A percentile compares a stretch with the other conserved stretches of the same genome.
These are phyloP conservation scores for Paradoxurus hermaphroditus DNA, from an alignment of 2,113 vertebrate genomes.

Conservation along the genomic window DNA sequence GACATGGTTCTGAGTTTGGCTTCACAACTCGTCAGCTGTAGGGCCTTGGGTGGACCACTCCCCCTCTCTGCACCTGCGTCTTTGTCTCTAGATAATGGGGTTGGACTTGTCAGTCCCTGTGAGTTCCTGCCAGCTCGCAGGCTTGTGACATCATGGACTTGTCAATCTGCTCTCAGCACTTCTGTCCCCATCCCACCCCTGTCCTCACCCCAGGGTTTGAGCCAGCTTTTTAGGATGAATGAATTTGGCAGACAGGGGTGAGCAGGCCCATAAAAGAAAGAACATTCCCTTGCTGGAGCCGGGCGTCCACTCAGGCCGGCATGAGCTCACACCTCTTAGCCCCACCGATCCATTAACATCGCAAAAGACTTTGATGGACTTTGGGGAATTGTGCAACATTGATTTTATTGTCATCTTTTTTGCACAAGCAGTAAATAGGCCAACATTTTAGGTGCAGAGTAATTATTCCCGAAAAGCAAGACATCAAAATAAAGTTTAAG, in stretches of 20 bases:
- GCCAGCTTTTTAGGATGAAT: constrained; percentile 62
- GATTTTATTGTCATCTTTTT: constrained; percentile 87
- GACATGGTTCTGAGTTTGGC: background rate
- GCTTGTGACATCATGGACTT: background rate
- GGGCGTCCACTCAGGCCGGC: background rate
- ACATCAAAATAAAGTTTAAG: constrained; percentile 86
- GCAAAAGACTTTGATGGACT: constrained; percentile 81
- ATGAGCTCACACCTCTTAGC: constrained; percentile 67
- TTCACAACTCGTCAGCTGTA: background rate
- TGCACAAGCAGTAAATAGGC: constrained; percentile 85
- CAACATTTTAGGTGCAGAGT: constrained; percentile 84
- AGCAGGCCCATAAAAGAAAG: constrained; percentile 22
- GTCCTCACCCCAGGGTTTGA: constrained; percentile 21
- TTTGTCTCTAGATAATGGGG: background rate
- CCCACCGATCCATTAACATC: constrained; percentile 79
- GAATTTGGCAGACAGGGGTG: constrained; percentile 57
- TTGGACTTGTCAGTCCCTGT: background rate
- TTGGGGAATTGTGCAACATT: constrained; percentile 81
- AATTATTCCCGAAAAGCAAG: constrained; percentile 89
- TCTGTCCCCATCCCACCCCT: background rate
- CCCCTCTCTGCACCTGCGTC: background rate
- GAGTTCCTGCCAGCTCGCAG: background rate
- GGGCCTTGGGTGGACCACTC: too few species aligned
- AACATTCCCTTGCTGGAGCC: background rate
- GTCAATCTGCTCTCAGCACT: background rate